Conservation (phyloP, 1,140 invertebrate genomes). For the Brachionus paranguensis region DNA sequence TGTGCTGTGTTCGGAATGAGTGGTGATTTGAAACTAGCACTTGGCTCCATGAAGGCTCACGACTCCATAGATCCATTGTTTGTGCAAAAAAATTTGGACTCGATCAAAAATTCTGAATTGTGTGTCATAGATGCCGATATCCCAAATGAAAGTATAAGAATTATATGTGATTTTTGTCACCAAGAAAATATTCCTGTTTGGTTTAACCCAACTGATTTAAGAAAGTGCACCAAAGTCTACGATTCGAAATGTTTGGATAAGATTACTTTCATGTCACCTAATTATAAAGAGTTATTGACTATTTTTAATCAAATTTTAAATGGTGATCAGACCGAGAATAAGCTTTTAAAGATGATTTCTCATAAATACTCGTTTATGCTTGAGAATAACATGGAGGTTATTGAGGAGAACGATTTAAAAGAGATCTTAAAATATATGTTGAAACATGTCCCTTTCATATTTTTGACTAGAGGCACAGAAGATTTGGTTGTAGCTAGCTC, state of each 20-base stretch:
- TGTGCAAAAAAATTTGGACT: constrained; percentile 46
- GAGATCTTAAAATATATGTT: constrained; percentile 10
- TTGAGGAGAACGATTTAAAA: constrained; percentile 30
- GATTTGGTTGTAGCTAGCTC: not conserved
- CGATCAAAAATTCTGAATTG: not conserved
- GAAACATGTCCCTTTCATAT: not conserved
- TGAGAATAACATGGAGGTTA: not conserved
- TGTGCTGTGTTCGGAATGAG: constrained; percentile 65
- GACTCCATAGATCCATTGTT: constrained; percentile 63
- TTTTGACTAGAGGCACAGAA: constrained; percentile 12
- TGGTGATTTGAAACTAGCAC: constrained; percentile 70
- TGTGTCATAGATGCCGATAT: constrained; percentile 35
- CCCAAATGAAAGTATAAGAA: constrained; percentile 11
- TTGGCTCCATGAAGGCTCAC: constrained; percentile 78
- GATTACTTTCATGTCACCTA: constrained; percentile 31
- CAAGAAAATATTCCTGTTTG: constrained; percentile 28
- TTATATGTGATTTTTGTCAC: constrained; percentile 22
- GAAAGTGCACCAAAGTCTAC: constrained; percentile 26
- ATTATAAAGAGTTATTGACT: constrained; percentile 11
- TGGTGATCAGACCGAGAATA: not conserved
- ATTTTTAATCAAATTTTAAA: constrained; percentile 3
- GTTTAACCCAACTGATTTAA: constrained; percentile 37
- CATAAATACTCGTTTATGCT: not conserved
- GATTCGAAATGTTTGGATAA: not conserved
- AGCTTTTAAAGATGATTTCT: not conserved